phyloP scores from a whole-genome alignment of 1,140 invertebrate genomes.

The Drosophila pectinifera region DNA sequence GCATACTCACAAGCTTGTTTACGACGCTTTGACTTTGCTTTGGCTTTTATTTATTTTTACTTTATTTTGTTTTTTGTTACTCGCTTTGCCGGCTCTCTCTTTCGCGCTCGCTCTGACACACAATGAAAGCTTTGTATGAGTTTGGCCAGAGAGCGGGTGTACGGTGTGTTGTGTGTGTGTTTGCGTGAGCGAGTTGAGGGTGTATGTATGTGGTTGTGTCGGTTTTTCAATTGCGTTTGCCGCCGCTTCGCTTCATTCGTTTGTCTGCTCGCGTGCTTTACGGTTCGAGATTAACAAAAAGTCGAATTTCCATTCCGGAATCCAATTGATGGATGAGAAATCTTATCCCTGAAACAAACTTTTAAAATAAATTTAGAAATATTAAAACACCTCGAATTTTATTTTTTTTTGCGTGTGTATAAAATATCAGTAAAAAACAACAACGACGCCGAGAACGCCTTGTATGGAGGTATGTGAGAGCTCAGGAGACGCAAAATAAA shows the following conservation, averaged over 20 bases:
- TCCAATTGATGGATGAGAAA: not conserved
- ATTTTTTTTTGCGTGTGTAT: constrained; percentile 28
- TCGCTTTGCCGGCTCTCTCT: constrained; percentile 60
- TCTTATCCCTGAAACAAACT: not conserved
- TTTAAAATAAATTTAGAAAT: not conserved
- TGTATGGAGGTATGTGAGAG: constrained; percentile 52
- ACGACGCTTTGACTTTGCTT: constrained; percentile 59
- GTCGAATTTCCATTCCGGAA: constrained; percentile 15
- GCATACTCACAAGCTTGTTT: constrained; percentile 54
- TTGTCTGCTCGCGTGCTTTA: constrained; percentile 78
- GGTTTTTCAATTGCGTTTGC: constrained; percentile 73
- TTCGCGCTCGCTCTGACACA: constrained; percentile 13
- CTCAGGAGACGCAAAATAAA: constrained; percentile 8
- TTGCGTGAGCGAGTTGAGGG: constrained; percentile 8
- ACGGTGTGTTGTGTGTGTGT: constrained; percentile 3
- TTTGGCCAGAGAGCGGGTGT: constrained; percentile 22
- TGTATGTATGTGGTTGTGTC: constrained; percentile 42
- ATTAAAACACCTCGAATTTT: not conserved
- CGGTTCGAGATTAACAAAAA: constrained; percentile 66
- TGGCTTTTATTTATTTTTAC: constrained; percentile 53
- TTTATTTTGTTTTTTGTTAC: constrained; percentile 25
- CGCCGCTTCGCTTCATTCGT: constrained; percentile 80
- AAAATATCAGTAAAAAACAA: not conserved
- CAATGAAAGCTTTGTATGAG: constrained; percentile 38
- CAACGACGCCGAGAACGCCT: constrained; percentile 38